phyloP scores from a whole-genome alignment of 2,113 vertebrate genomes.

The Zosterops japonicus region DNA sequence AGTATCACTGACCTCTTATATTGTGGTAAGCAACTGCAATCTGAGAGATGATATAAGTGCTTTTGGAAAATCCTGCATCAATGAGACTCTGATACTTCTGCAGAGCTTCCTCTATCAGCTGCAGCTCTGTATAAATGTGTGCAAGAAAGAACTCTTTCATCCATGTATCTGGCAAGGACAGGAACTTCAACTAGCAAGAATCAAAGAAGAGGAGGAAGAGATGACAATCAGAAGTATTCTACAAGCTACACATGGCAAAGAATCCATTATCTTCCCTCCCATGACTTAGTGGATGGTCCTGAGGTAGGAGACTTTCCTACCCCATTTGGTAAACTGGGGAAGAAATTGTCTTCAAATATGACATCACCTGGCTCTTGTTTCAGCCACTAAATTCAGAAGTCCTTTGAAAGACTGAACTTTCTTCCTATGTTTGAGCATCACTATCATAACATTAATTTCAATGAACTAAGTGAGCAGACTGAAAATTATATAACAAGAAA shows the following conservation, averaged over 20 bases:
- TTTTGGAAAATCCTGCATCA: constrained; percentile 95
- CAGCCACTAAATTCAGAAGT: background rate
- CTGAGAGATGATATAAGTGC: constrained; percentile 98
- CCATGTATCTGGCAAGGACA: constrained; percentile 96
- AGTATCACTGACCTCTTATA: constrained; percentile 85
- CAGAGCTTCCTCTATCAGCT: constrained; percentile 96
- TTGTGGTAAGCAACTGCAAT: constrained; percentile 99
- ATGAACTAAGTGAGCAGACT: background rate
- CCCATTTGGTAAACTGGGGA: background rate
- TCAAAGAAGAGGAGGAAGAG: constrained; percentile 61
- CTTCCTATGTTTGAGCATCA: background rate
- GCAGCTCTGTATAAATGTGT: constrained; percentile 97
- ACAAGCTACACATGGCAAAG: background rate
- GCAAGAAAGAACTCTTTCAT: constrained; percentile 99
- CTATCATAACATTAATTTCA: background rate
- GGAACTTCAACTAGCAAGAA: constrained; percentile 88
- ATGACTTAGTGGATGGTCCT: background rate
- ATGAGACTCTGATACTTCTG: constrained; percentile 98
- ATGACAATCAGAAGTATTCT: constrained; percentile 26
- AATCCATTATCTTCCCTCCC: background rate
- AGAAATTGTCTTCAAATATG: background rate
- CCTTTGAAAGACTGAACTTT: background rate
- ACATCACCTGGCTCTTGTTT: background rate
- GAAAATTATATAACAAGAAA: background rate
- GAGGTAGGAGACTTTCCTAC: background rate